Evolutionary conservation across 1,140 invertebrate species (phyloP).

Genomic region (Harlomillsia oculata): DNA sequence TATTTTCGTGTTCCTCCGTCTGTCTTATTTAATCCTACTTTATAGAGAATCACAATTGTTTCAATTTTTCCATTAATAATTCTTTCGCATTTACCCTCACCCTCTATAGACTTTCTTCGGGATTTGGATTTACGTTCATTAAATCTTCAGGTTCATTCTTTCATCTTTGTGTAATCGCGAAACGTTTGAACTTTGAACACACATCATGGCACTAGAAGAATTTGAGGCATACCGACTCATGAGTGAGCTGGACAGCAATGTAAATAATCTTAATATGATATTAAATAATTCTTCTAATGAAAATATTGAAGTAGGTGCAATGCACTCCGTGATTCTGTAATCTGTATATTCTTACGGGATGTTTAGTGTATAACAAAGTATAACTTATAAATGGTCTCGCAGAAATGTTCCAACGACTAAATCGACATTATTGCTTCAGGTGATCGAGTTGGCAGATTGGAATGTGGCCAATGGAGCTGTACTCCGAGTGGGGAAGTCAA

Average conservation of each 20-base stretch:
- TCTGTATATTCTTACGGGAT: neutral
- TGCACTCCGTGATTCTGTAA: neutral
- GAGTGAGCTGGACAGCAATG: conserved; percentile 4
- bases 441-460: conserved; percentile 7
- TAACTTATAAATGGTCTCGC: neutral
- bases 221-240: conserved; percentile 4
- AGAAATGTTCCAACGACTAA: neutral
- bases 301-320: neutral
- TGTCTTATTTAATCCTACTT: no score
- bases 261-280: neutral
- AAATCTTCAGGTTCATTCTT: no score
- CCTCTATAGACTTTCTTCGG: no score
- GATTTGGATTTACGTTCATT: no score
- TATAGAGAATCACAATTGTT: no score
- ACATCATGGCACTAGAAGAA: conserved; percentile 1
- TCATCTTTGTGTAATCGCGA: no score
- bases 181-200: no score
- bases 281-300: neutral
- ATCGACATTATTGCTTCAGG: neutral
- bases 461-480: conserved; percentile 6
- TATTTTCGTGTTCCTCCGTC: no score
- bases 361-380: neutral
- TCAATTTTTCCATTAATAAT: no score
- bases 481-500: neutral
- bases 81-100: no score